Base-by-base conservation (phyloP, 2,888 invertebrate genomes). In the Polia nebulosa region DNA sequence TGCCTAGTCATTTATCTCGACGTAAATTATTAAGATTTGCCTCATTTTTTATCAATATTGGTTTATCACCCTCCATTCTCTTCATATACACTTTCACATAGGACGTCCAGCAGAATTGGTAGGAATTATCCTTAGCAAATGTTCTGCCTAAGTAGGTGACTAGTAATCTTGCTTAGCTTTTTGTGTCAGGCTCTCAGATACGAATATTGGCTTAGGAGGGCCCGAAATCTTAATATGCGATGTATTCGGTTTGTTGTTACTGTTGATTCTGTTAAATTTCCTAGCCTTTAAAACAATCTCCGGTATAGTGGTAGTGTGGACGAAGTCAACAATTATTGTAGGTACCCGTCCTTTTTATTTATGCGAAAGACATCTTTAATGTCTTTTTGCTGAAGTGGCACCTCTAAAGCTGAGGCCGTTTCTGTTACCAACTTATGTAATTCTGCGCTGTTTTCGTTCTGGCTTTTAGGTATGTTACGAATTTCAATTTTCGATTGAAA, bases 201-300 rank as follows among this genome's bases (percentile, higher is more conserved):
- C 3, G 41, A 41, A n/a, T 2, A 41, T n/a, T n/a, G n/a, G 41
- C n/a, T n/a, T 8, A n/a, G 7, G 11, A 34, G 41, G 7, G 41
- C n/a, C 3, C n/a, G n/a, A 41, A 7, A 41, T 41, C 41, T 41
- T 41, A n/a, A n/a, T 41, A n/a, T n/a, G n/a, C 8, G 41, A 41
- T n/a, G 41, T 41, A n/a, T 41, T 41, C 9, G n/a, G 41, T n/a
- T 41, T n/a, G n/a, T 41, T 41, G n/a, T 41, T 41, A 41, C n/a
- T 41, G 2, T 41, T 41, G 8, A n/a, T 41, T n/a, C 9, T 41
- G n/a, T n/a, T 41, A 41, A n/a, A n/a, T 41, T n/a, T 41, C 8
- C n/a, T n/a, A 15, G 36, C 36, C 15, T 36, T n/a, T n/a, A n/a
- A n/a, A n/a, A 32, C 32, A 32, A 32, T 32, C 8, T 32, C 32